phyloP scores from a whole-genome alignment of 2,113 vertebrate genomes.

The Saguinus midas region DNA sequence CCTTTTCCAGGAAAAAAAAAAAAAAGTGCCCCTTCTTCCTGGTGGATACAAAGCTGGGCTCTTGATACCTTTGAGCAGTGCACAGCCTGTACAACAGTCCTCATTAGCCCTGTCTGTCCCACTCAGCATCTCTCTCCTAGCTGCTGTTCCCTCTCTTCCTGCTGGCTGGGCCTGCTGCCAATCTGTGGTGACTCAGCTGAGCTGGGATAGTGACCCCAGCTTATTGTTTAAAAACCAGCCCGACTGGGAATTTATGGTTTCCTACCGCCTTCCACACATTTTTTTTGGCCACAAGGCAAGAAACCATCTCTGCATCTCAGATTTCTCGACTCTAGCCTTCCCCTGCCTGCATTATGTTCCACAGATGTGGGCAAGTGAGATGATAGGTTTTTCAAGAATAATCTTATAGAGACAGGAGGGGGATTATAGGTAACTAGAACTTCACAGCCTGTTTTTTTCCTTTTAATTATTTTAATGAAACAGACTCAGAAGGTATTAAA shows the following conservation, averaged over 20 bases:
- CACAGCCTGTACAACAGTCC: background rate
- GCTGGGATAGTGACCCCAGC: constrained; percentile 26
- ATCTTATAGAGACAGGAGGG: background rate
- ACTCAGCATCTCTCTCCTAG: background rate
- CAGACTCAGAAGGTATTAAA: background rate
- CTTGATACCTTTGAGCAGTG: background rate
- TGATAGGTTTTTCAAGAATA: background rate
- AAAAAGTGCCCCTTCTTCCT: background rate
- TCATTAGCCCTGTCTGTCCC: background rate
- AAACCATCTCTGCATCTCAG: background rate
- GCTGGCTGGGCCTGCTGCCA: constrained; percentile 44
- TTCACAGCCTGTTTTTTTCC: background rate
- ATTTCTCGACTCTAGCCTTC: background rate
- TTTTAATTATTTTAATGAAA: background rate
- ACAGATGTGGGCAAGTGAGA: background rate
- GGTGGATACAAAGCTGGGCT: background rate
- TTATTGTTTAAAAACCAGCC: constrained; percentile 70
- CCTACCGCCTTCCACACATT: background rate
- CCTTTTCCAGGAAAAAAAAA: background rate
- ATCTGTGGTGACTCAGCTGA: constrained; percentile 68
- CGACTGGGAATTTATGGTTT: constrained; percentile 40
- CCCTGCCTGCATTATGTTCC: background rate
- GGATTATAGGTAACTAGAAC: constrained; percentile 14
- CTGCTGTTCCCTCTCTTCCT: background rate
- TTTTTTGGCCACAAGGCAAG: background rate